Conservation (phyloP, 2,888 invertebrate genomes). For the Chrysodeixis includens region DNA sequence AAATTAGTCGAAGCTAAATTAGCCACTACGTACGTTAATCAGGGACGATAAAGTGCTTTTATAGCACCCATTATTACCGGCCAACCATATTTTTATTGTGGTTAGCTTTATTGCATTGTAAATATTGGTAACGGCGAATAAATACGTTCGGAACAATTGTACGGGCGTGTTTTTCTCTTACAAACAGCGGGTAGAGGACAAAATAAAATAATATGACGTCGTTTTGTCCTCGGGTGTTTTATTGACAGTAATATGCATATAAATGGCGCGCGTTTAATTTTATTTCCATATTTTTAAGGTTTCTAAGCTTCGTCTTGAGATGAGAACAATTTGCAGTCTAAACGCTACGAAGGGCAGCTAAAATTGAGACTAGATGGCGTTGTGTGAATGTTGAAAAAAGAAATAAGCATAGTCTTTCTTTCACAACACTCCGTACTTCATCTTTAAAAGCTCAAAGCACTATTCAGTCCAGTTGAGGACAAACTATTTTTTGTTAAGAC, state of each 20-base stretch:
- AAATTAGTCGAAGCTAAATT: conserved; percentile 62
- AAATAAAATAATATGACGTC: conserved; percentile 60
- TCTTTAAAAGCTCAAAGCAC: background rate
- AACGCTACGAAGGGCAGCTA: background rate
- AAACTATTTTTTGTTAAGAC: background rate
- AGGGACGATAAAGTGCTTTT: conserved; percentile 65
- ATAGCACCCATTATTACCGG: conserved; percentile 63
- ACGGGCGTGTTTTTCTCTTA: conserved; percentile 54
- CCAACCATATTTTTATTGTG: conserved; percentile 68
- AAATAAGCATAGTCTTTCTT: too few relatives aligned
- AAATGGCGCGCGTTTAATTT: conserved; percentile 47
- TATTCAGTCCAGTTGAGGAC: background rate
- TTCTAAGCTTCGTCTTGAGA: conserved; percentile 7
- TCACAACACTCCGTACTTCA: too few relatives aligned
- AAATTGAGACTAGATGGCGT: too few relatives aligned
- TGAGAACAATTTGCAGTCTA: background rate
- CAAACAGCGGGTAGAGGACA: conserved; percentile 40
- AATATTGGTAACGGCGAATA: conserved; percentile 67
- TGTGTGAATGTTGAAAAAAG: too few relatives aligned
- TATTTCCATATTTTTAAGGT: conserved; percentile 47
- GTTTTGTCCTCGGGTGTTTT: conserved; percentile 55
- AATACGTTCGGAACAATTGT: conserved; percentile 55
- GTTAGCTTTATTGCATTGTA: conserved; percentile 69
- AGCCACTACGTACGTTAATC: conserved; percentile 58
- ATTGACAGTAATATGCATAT: conserved; percentile 41